Evolutionary conservation across 2,888 invertebrate species (phyloP), one percentile per base, ranked within the genome.

Genomic region (Elmis aenea): DNA sequence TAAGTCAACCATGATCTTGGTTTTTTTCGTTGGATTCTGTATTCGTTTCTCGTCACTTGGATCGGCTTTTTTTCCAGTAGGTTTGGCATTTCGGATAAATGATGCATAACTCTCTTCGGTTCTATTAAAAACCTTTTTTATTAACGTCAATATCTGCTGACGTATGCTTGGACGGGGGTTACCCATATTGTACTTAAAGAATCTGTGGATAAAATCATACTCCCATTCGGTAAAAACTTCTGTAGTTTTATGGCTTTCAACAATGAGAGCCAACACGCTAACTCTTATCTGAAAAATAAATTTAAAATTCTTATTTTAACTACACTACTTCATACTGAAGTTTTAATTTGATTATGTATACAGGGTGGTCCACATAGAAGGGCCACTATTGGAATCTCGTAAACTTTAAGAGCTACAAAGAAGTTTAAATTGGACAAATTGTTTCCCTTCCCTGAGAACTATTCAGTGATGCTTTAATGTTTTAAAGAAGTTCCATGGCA

Each of bases 211-310:
- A 9, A 81, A 70, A 2, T 73, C 59, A 18, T 90, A 70, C 57
- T 91, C 90, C 23, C 68, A 67, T 0, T 58, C 36, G 0, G 71
- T 60, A 46, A 85, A 76, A 6, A 68, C 48, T 57, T 87, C 84
- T 2, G 89, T 86, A 1, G 77, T 77, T 60, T 83, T 85, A 30
- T 78, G 80, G 1, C 78, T 81, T 54, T 88, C 86, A 30, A 84
- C 79, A 16, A 91, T 62, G 11, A 89, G 66, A 1, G 78, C 75
- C 29, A 89, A 69, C 0, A 81, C 75, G 46, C 82, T 72, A 4
- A 87, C 66, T 13, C 88, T 73, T 2, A 81, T 76, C 79, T 89
- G 42, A 22, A 62, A 62, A 33, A 42, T 30, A 33, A 24, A 34
- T 11, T 28, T 18, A 27, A 22, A 8, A 31, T 11, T 2, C n/a